Evolutionary conservation across 92 coral and sea anemone genomes (phyloP).

Genomic region (Isaurus tuberculatus): DNA sequence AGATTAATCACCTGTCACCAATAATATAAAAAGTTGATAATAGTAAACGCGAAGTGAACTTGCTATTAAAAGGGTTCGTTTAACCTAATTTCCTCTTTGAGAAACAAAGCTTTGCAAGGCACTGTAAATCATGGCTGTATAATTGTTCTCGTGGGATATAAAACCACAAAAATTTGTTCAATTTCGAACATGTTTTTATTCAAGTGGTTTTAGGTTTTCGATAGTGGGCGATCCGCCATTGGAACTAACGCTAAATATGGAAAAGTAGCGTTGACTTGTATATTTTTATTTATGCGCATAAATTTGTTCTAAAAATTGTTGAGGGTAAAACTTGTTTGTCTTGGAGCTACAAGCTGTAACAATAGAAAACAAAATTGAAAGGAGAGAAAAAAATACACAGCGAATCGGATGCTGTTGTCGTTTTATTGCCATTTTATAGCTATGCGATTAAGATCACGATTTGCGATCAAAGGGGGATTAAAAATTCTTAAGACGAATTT

Average conservation of each 20-base stretch:
- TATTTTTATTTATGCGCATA: slow-evolving; percentile 36
- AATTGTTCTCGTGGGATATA: not conserved
- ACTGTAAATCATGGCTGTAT: not conserved
- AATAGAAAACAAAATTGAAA: slow-evolving; percentile 3
- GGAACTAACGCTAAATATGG: slow-evolving; percentile 2
- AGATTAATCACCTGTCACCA: too few relatives aligned
- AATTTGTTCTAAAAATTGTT: not conserved
- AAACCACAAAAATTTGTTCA: not conserved
- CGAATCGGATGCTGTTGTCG: not conserved
- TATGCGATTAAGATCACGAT: not conserved
- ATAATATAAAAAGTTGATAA: too few relatives aligned
- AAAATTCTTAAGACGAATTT: not conserved
- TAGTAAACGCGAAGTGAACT: too few relatives aligned
- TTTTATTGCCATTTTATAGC: not conserved
- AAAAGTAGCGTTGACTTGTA: not conserved
- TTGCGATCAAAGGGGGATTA: too few relatives aligned
- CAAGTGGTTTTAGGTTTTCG: not conserved
- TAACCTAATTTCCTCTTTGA: too few relatives aligned
- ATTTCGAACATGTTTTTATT: not conserved
- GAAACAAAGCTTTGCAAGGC: too few relatives aligned
- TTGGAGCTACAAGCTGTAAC: slow-evolving; percentile 5
- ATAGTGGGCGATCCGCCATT: not conserved
- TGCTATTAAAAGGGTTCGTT: too few relatives aligned
- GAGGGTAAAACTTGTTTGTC: slow-evolving; percentile 19
- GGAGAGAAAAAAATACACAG: not conserved